Conservation (phyloP, 2,888 invertebrate genomes). For the Synergus laeviventris region DNA sequence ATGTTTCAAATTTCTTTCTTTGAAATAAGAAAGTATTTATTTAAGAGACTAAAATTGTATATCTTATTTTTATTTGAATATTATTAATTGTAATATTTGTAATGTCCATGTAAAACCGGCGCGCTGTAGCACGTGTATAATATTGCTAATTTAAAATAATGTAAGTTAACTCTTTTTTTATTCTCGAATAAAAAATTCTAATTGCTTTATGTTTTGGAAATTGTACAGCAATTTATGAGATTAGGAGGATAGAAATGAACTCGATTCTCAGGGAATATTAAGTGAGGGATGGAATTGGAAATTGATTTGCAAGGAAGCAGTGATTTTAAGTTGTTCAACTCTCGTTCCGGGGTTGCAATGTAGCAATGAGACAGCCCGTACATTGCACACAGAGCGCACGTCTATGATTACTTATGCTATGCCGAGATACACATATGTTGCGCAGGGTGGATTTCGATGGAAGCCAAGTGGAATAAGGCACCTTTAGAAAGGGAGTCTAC, state of each 20-base stretch:
- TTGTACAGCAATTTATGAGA: too few species aligned
- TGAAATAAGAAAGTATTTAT: too few species aligned
- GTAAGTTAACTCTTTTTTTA: too few species aligned
- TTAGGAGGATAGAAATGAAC: neutral
- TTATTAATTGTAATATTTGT: too few species aligned
- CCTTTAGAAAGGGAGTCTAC: conserved; percentile 29
- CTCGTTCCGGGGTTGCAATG: conserved; percentile 17
- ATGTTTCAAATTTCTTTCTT: too few species aligned
- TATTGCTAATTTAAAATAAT: too few species aligned
- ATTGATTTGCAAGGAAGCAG: conserved; percentile 6
- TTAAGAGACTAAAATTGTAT: too few species aligned
- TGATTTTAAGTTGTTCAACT: conserved; percentile 23
- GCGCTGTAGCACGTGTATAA: too few species aligned
- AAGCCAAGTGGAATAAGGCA: conserved; percentile 24
- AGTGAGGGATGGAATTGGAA: neutral
- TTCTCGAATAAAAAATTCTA: too few species aligned
- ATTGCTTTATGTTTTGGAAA: too few species aligned
- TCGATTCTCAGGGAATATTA: neutral
- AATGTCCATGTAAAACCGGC: too few species aligned
- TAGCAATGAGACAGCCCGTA: conserved; percentile 29
- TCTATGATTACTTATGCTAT: conserved; percentile 33
- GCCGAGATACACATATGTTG: conserved; percentile 37
- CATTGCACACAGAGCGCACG: conserved; percentile 34
- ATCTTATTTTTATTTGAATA: too few species aligned
- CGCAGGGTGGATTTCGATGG: conserved; percentile 12